These are phyloP conservation scores for Galerucella nymphaeae DNA, from an alignment of 2,888 invertebrate genomes.

Conservation along the genomic window DNA sequence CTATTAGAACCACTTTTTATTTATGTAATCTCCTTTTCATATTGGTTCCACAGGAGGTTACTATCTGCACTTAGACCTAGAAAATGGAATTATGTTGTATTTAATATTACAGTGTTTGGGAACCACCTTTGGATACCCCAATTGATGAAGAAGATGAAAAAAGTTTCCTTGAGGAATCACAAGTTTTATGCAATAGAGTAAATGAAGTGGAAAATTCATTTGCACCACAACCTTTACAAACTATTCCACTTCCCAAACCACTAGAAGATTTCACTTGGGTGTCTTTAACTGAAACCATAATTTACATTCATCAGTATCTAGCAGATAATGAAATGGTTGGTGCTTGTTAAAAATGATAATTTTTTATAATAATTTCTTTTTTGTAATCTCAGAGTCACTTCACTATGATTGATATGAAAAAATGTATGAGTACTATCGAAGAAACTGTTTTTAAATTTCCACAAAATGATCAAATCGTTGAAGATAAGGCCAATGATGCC, in stretches of 20 bases:
- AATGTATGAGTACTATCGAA: slow-evolving; percentile 58
- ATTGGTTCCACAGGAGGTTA: no score
- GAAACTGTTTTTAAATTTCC: slow-evolving; percentile 37
- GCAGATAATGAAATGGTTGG: slow-evolving; percentile 68
- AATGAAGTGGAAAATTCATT: slow-evolving; percentile 68
- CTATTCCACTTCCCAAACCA: slow-evolving; percentile 71
- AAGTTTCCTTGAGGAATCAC: slow-evolving; percentile 70
- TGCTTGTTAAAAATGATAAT: background rate
- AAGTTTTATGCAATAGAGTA: slow-evolving; percentile 69
- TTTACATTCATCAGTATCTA: slow-evolving; percentile 74
- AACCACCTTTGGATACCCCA: slow-evolving; percentile 64
- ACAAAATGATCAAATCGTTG: slow-evolving; percentile 58
- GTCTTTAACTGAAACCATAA: slow-evolving; percentile 74
- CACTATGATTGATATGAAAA: slow-evolving; percentile 61
- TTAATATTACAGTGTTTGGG: slow-evolving; percentile 59
- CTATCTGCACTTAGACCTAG: no score
- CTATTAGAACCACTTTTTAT: no score
- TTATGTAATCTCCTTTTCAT: no score
- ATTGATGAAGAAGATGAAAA: slow-evolving; percentile 69
- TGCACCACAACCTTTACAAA: slow-evolving; percentile 67
- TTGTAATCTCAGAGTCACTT: slow-evolving; percentile 59
- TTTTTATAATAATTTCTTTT: background rate
- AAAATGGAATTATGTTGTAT: background rate
- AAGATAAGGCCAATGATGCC: slow-evolving; percentile 52
- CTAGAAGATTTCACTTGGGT: slow-evolving; percentile 73